Evolutionary conservation across 2,797 vertebrate genomes (phyloP).

Genomic region (Poecilia velifera): DNA sequence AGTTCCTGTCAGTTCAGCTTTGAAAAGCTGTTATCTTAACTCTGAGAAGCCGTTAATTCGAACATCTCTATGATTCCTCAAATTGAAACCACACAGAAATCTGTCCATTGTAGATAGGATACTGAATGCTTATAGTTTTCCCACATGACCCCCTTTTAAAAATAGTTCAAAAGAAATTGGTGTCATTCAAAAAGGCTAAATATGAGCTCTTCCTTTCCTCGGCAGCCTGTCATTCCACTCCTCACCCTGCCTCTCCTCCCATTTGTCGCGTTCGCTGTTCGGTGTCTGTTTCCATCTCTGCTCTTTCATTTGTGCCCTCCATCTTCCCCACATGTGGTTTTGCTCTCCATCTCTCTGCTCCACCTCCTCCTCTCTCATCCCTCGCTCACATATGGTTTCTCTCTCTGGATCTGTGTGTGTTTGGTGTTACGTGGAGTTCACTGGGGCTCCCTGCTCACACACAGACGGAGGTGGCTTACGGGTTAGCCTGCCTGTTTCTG

Average conservation of each 20-base stretch:
- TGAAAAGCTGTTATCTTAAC: not conserved
- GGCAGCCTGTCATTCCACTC: constrained; percentile 13
- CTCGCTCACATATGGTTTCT: constrained; percentile 76
- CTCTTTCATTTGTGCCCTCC: constrained; percentile 38
- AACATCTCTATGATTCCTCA: not conserved
- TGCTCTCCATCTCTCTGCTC: constrained; percentile 68
- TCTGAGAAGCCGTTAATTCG: not conserved
- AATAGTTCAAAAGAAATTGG: not conserved
- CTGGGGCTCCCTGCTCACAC: constrained; percentile 61
- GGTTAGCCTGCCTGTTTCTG: constrained; percentile 41
- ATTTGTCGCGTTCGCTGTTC: constrained; percentile 38
- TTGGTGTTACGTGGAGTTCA: constrained; percentile 78
- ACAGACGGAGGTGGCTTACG: constrained; percentile 16
- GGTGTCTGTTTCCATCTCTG: constrained; percentile 45
- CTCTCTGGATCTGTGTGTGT: constrained; percentile 69
- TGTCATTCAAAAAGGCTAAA: not conserved
- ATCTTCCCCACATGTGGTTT: constrained; percentile 73
- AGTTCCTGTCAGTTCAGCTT: not conserved
- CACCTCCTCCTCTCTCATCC: constrained; percentile 65
- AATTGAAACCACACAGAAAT: not conserved
- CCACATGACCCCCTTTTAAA: not conserved
- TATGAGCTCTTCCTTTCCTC: not conserved
- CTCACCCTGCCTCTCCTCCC: constrained; percentile 31
- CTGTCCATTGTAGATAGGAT: not conserved
- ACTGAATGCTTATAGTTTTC: not conserved